phyloP scores from a whole-genome alignment of 2,888 invertebrate genomes.

The Stomorhina lunata region DNA sequence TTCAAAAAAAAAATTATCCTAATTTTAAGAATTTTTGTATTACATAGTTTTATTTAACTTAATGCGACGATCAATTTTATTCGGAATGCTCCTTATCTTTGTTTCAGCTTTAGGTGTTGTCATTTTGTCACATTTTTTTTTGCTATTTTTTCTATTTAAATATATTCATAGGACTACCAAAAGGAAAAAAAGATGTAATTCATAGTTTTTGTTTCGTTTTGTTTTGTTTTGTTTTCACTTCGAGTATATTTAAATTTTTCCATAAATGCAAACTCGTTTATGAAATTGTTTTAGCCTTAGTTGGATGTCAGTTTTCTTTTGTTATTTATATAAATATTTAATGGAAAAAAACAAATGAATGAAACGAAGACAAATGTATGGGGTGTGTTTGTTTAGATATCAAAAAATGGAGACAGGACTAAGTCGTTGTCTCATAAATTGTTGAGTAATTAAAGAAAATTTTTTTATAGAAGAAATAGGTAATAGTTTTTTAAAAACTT shows the following conservation, averaged over 20 bases:
- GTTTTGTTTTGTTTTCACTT: not conserved
- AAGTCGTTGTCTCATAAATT: too few species aligned
- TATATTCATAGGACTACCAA: too few species aligned
- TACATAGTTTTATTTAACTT: too few species aligned
- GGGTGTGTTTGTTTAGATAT: constrained; percentile 11
- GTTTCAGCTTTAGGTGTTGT: not conserved
- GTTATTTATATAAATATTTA: not conserved
- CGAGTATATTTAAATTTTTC: not conserved
- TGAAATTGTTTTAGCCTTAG: constrained; percentile 17
- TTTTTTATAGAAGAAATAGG: too few species aligned
- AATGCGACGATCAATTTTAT: not conserved
- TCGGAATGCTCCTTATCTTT: constrained; percentile 24
- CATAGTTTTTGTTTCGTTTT: constrained; percentile 9
- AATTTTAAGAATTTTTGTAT: too few species aligned
- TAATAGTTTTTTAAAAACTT: too few species aligned
- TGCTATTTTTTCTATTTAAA: not conserved
- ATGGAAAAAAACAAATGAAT: not conserved
- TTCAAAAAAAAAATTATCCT: too few species aligned
- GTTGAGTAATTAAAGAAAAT: too few species aligned
- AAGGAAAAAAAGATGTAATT: too few species aligned
- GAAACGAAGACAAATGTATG: not conserved
- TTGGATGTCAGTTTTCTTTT: constrained; percentile 29
- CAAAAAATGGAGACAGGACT: too few species aligned
- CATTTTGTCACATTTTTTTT: not conserved
- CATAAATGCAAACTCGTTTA: constrained; percentile 17